Evolutionary conservation across 2,797 vertebrate genomes (phyloP), one percentile per base, ranked within the genome.

Genomic region (Acanthurus tractus): DNA sequence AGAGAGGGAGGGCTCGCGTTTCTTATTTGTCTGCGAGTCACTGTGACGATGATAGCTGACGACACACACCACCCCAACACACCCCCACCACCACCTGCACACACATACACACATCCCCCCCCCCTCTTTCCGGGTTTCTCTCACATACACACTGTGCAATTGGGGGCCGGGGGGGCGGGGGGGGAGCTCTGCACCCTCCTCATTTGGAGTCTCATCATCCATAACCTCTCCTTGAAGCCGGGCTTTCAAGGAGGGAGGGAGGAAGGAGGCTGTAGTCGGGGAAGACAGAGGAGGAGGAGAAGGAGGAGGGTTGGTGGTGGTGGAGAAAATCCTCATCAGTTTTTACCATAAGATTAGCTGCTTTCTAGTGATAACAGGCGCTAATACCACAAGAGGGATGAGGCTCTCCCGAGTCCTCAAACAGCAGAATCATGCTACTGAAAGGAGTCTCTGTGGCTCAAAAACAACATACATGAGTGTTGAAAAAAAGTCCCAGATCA

Each of bases 11-110:
- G 87, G 76, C 61, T 79, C 82, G 84, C 36, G 48, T 78, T 77
- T 85, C 86, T 70, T 63, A 70, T 62, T 83, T 83, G 63, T 70
- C 85, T 89, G 72, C 44, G 88, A 92, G 88, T 90, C 91, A 89
- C 80, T 57, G 83, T 94, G 92, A 94, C 93, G 93, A 65, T 66
- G 73, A 83, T 71, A 55, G 79, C 76, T 93, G 93, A 94, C 90
- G 92, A 90, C 85, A 93, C 63, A 40, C 55, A 20, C 50, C 10
- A 12, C 34, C 20, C 6, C 7, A 9, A 14, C 23, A 54, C 52
- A 54, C 45, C 22, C 7, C 22, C 67, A 38, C 53, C 59, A 46
- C 74, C 65, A 62, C 62, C 57, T 71, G 65, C 68, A 73, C 15
- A 22, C 56, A 67, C 59, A 7, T 6, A 34, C 29, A 34, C 29